Evolutionary conservation across 2,888 invertebrate species (phyloP).

Genomic region (Plagodis dolabraria): DNA sequence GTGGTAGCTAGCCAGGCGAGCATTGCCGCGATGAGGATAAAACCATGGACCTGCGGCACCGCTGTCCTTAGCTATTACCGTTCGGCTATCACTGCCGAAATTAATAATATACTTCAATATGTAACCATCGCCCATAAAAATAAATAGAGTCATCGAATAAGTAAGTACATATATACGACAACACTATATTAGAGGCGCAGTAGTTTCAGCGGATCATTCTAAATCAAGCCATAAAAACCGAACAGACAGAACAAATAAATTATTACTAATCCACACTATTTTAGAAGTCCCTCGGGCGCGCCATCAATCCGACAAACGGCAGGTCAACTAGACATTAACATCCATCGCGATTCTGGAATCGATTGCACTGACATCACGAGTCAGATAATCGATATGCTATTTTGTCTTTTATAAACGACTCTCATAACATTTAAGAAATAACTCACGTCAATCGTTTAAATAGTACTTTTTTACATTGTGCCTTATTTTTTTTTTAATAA

Average conservation of each 20-base stretch:
- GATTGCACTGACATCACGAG: constrained; percentile 30
- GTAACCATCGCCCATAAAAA: constrained; percentile 4
- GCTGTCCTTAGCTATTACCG: too few relatives aligned
- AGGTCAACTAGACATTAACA: constrained; percentile 37
- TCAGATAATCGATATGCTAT: constrained; percentile 31
- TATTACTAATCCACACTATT: constrained; percentile 43
- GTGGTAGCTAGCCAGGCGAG: too few relatives aligned
- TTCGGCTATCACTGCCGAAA: too few relatives aligned
- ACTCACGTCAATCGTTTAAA: too few relatives aligned
- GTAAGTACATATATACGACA: not conserved
- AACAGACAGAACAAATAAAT: constrained; percentile 39
- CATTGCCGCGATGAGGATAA: too few relatives aligned
- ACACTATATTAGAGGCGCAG: constrained; percentile 7
- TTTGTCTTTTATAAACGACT: constrained; percentile 3
- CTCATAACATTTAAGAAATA: too few relatives aligned
- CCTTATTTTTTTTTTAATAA: too few relatives aligned
- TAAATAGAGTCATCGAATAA: not conserved
- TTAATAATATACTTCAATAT: too few relatives aligned
- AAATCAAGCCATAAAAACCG: constrained; percentile 35
- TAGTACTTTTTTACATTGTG: too few relatives aligned
- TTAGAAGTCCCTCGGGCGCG: constrained; percentile 32
- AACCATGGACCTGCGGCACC: too few relatives aligned
- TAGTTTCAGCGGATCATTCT: constrained; percentile 20
- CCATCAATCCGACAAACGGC: constrained; percentile 37
- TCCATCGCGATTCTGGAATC: constrained; percentile 38